Percentiles rank a stretch among this genome's conserved stretches.
Conservation (phyloP, 2,888 invertebrate species). For the Linyphia triangularis region DNA sequence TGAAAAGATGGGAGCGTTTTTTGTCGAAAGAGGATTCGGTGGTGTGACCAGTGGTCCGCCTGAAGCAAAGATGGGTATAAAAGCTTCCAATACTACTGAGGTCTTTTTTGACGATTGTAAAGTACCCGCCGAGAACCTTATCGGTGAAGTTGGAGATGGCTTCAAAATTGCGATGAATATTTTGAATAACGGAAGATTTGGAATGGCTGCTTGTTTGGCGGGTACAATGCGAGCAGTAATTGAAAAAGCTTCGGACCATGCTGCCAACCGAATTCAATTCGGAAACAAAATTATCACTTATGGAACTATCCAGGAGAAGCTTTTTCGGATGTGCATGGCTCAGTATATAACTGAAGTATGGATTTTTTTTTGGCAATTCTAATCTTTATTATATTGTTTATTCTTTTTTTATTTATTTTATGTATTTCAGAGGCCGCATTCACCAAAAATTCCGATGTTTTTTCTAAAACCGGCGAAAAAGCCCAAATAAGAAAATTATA, state of each 20-base stretch:
- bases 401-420: too few species aligned
- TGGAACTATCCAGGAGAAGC: conserved; percentile 93
- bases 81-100: conserved; percentile 95
- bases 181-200: conserved; percentile 98
- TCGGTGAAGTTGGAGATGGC: conserved; percentile 94
- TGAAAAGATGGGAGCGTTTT: conserved; percentile 94
- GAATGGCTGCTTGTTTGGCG: conserved; percentile 95
- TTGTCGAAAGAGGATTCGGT: conserved; percentile 95
- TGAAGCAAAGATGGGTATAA: conserved; percentile 99
- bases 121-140: conserved; percentile 92
- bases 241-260: conserved; percentile 93
- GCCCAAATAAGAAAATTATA: neutral
- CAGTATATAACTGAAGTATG: conserved; percentile 92
- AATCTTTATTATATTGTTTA: too few species aligned
- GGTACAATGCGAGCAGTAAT: conserved; percentile 95
- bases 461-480: neutral
- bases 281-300: conserved; percentile 89
- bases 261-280: conserved; percentile 93
- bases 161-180: conserved; percentile 98
- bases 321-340: conserved; percentile 93
- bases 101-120: conserved; percentile 96
- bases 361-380: neutral
- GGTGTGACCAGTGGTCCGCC: conserved; percentile 95
- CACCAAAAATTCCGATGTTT: too few species aligned
- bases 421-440: too few species aligned